Evolutionary conservation across 2,888 invertebrate species (phyloP), one percentile per base, ranked within the genome.

Genomic region (Hoplodrina ambigua): DNA sequence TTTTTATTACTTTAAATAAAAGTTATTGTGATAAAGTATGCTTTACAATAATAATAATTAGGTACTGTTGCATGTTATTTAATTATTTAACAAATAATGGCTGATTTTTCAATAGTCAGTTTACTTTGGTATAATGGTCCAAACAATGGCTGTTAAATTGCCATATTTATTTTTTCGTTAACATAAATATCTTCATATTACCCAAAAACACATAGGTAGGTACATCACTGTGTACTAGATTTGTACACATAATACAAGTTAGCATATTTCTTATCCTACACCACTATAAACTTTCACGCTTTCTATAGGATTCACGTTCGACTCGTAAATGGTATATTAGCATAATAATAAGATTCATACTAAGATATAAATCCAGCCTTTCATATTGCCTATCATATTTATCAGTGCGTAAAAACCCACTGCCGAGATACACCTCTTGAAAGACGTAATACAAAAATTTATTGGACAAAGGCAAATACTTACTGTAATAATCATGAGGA

Each of bases 261-360:
- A 2, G 44, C 25, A 58, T n/a, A 58, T 46, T 46, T 17, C 5
- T 17, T 1, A 46, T 17, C 2, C 46, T 46, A 15, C 17, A 46
- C 2, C 15, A 15, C 15, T 46, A 46, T 17, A 46, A 46, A 64
- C 80, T 75, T 41, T 78, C 57, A 79, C 59, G 63, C 64, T 78
- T 82, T 82, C 76, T 80, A 83, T 80, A 75, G 50, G 62, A 67
- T 25, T 52, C 63, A 55, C 70, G 80, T 80, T 60, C 68, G 52
- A 71, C 76, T 71, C 77, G 64, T 80, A 81, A 84, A 84, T 81
- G 58, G 66, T 56, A 72, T 73, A 85, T 86, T 83, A 82, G 59
- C 81, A 83, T 83, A 76, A 82, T 82, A 84, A 77, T 77, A 75
- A 74, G 72, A 78, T 83, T 80, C 80, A 77, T 71, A 19, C 33